Conservation (phyloP, 2,888 invertebrate species). For the Argyra leucocephala region DNA sequence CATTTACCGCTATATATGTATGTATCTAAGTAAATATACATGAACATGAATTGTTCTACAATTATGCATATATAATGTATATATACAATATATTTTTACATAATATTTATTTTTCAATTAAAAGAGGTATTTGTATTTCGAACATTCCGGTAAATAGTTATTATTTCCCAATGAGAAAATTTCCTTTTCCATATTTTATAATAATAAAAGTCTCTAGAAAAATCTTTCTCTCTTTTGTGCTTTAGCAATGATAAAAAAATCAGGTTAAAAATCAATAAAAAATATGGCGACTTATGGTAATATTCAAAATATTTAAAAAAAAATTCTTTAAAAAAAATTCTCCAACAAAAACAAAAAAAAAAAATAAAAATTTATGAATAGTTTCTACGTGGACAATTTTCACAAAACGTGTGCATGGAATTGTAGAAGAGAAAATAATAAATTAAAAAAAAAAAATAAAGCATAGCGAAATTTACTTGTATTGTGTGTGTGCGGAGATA, state of each 20-base stretch:
- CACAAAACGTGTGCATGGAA: no score
- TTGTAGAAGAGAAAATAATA: no score
- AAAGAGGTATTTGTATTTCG: neutral
- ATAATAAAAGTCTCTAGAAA: neutral
- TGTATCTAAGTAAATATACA: neutral
- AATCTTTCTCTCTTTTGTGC: neutral
- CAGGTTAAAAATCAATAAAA: neutral
- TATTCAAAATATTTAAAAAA: no score
- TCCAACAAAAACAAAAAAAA: neutral
- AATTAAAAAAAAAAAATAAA: no score
- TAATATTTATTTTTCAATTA: neutral
- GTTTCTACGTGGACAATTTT: slow-evolving; percentile 1
- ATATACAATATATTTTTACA: no score
- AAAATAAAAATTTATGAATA: neutral
- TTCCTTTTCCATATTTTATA: neutral
- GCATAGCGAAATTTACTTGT: no score
- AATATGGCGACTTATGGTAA: neutral
- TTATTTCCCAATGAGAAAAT: neutral
- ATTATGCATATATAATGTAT: no score
- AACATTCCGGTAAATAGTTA: neutral
- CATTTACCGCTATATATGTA: neutral
- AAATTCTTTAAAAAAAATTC: neutral
- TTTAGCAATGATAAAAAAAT: neutral
- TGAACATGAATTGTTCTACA: neutral
- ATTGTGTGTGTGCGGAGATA: no score